A percentile compares a stretch with the other conserved stretches of the same genome.
Evolutionary conservation across 2,797 vertebrate genomes (phyloP).

Genomic region (Mustela erminea): DNA sequence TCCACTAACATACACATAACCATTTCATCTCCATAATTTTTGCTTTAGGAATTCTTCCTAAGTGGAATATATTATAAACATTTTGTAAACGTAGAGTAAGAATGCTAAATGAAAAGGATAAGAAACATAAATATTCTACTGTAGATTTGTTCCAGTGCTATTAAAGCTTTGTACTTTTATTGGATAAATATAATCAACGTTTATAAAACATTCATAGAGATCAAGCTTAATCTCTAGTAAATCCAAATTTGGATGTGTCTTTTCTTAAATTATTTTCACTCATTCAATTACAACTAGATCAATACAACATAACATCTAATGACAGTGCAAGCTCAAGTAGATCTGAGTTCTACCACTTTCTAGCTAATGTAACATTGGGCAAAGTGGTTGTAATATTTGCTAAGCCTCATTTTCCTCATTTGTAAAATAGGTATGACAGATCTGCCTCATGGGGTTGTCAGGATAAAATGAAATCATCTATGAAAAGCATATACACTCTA

Average conservation of each 20-base stretch:
- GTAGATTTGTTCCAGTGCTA: neutral
- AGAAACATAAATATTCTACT: neutral
- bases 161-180: conserved; percentile 49
- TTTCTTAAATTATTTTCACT: conserved; percentile 55
- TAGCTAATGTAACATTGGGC: neutral
- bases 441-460: neutral
- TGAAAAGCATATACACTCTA: neutral
- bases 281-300: conserved; percentile 47
- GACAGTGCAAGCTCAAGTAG: neutral
- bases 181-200: conserved; percentile 23
- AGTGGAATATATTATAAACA: neutral
- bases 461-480: conserved; percentile 28
- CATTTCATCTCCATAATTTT: neutral
- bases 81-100: neutral
- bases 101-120: neutral
- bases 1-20: conserved; percentile 3
- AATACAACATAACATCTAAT: neutral
- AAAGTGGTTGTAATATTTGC: conserved; percentile 42
- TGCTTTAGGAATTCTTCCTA: conserved; percentile 60
- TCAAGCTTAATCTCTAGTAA: conserved; percentile 9
- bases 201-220: conserved; percentile 56
- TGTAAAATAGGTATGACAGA: neutral
- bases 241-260: conserved; percentile 1
- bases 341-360: neutral
- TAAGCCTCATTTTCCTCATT: conserved; percentile 45